phyloP scores from a whole-genome alignment of 1,140 invertebrate genomes.

The Calephelis virginiensis region DNA sequence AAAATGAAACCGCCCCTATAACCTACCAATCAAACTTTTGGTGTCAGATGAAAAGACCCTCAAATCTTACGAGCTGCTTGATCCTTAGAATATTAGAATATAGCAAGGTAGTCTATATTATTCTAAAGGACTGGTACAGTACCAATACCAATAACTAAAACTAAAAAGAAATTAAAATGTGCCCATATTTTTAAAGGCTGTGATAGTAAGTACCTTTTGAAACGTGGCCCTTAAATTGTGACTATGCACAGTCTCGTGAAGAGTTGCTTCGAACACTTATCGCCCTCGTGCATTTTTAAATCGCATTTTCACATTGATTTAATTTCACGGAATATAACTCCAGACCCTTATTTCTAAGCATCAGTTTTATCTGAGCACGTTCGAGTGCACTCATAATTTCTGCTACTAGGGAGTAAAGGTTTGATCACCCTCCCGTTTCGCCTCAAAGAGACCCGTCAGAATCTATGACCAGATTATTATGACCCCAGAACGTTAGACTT shows the following conservation, averaged over 20 bases:
- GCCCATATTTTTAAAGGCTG: too few species aligned
- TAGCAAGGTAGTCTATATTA: too few species aligned
- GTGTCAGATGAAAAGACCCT: too few species aligned
- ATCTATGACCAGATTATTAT: constrained; percentile 36
- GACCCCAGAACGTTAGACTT: constrained; percentile 33
- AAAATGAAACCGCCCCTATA: too few species aligned
- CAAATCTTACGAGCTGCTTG: too few species aligned
- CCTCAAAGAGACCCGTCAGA: constrained; percentile 46
- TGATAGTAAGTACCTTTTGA: too few species aligned
- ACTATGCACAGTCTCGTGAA: not conserved
- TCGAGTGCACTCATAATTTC: constrained; percentile 55
- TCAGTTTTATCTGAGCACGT: constrained; percentile 49
- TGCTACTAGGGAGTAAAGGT: constrained; percentile 43
- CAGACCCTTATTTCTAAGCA: constrained; percentile 19
- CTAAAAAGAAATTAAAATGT: too few species aligned
- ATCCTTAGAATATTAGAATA: too few species aligned
- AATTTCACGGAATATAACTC: constrained; percentile 18
- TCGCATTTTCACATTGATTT: constrained; percentile 13
- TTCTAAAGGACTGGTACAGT: too few species aligned
- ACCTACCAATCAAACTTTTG: too few species aligned
- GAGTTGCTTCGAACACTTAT: not conserved
- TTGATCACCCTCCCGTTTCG: constrained; percentile 44
- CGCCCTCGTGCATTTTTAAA: not conserved
- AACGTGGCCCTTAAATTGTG: too few species aligned
- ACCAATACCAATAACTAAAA: too few species aligned